Conservation (phyloP, 2,113 vertebrate species). For the Drymodes brunneopygia region DNA sequence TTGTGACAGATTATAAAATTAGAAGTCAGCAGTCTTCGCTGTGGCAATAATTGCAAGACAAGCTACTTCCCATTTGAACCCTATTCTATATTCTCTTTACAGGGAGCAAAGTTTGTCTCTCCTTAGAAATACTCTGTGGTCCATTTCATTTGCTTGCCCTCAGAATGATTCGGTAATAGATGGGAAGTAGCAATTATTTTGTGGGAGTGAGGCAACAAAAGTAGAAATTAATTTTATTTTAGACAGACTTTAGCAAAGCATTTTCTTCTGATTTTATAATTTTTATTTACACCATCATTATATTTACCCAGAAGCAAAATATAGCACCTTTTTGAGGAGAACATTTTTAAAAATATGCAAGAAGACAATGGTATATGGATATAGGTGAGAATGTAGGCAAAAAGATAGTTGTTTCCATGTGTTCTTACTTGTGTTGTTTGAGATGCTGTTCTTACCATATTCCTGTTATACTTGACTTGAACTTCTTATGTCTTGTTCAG, state of each 20-base stretch:
- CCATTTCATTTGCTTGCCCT: background rate
- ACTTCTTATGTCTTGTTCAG: constrained; percentile 42
- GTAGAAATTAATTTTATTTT: background rate
- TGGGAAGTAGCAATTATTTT: background rate
- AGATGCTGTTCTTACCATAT: background rate
- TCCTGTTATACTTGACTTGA: background rate
- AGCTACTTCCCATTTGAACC: too few relatives aligned
- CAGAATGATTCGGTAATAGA: background rate
- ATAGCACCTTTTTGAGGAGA: background rate
- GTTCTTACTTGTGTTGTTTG: background rate
- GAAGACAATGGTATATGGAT: background rate
- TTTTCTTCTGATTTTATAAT: background rate
- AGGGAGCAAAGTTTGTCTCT: background rate
- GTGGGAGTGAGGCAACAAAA: background rate
- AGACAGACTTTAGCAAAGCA: background rate
- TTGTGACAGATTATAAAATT: background rate
- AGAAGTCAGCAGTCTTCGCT: background rate
- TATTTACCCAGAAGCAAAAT: background rate
- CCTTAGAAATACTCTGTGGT: background rate
- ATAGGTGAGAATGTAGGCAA: background rate
- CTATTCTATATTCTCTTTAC: background rate
- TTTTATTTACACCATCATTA: background rate
- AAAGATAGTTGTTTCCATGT: background rate
- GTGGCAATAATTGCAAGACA: background rate
- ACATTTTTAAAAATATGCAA: background rate